phyloP scores from a whole-genome alignment of 2,797 vertebrate genomes.

The Pangasius sanitwongsei region DNA sequence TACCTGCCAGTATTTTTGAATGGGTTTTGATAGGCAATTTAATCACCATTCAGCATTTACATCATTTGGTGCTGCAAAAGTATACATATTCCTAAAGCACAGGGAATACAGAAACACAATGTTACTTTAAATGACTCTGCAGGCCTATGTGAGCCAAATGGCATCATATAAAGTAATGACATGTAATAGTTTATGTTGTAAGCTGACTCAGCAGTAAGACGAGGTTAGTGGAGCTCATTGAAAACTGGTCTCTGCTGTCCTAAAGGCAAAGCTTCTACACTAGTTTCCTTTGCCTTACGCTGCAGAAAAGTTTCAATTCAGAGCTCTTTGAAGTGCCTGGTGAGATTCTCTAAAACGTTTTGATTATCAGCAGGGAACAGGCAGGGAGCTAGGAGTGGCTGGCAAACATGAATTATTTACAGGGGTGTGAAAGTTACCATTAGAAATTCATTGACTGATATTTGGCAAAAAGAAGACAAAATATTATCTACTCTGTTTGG shows the following conservation, averaged over 20 bases:
- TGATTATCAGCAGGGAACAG: slow-evolving; percentile 62
- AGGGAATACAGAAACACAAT: background rate
- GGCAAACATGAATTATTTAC: slow-evolving; percentile 47
- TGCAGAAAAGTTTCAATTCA: slow-evolving; percentile 48
- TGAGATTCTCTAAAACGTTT: slow-evolving; percentile 27
- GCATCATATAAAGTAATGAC: slow-evolving; percentile 23
- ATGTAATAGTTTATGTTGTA: slow-evolving; percentile 40
- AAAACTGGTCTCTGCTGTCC: slow-evolving; percentile 59
- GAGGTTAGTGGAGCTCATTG: slow-evolving; percentile 55
- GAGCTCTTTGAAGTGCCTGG: slow-evolving; percentile 61
- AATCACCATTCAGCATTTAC: background rate
- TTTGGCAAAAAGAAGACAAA: slow-evolving; percentile 2
- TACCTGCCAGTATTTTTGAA: slow-evolving; percentile 9
- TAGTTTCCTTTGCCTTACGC: slow-evolving; percentile 54
- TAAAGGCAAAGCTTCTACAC: slow-evolving; percentile 48
- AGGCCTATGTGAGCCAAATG: background rate
- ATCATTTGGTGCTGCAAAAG: background rate
- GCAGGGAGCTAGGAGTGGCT: slow-evolving; percentile 48
- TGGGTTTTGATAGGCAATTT: background rate
- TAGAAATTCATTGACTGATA: slow-evolving; percentile 33
- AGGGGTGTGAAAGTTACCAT: slow-evolving; percentile 27
- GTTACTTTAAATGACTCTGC: background rate
- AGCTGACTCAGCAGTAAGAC: slow-evolving; percentile 66
- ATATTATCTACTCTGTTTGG: background rate
- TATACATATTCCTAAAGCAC: background rate